Evolutionary conservation across 2,888 invertebrate genomes (phyloP).

Genomic region (Xiphydria camelus): DNA sequence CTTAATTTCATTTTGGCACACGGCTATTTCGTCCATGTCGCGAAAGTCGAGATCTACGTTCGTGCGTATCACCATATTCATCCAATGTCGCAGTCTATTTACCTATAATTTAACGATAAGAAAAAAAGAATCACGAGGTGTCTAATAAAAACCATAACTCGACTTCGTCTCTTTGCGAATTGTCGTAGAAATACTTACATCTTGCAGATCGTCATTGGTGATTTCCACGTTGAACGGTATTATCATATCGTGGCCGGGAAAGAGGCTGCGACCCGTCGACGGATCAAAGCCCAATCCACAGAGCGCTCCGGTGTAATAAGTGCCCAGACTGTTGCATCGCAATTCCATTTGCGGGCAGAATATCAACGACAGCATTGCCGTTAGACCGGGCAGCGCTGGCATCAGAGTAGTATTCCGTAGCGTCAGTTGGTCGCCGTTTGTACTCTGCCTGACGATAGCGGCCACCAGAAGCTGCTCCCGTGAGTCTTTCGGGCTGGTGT

Average conservation of each 20-base stretch:
- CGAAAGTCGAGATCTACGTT: conserved; percentile 48
- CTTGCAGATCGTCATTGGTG: conserved; percentile 66
- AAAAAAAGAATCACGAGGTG: no score
- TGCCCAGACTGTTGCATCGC: conserved; percentile 65
- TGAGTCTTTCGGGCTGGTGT: conserved; percentile 76
- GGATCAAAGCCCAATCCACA: conserved; percentile 80
- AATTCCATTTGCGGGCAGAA: conserved; percentile 85
- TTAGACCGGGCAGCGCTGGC: conserved; percentile 86
- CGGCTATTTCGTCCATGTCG: conserved; percentile 48
- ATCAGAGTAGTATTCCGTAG: conserved; percentile 85
- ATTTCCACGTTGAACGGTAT: conserved; percentile 78
- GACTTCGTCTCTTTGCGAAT: not conserved
- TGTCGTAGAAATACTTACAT: conserved; percentile 63
- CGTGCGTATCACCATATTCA: conserved; percentile 68
- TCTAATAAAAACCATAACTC: conserved; percentile 7
- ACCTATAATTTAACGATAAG: conserved; percentile 63
- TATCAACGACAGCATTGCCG: conserved; percentile 74
- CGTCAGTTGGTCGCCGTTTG: conserved; percentile 59
- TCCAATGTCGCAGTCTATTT: conserved; percentile 73
- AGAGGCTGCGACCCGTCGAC: conserved; percentile 63
- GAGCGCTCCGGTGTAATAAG: conserved; percentile 75
- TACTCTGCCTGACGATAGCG: conserved; percentile 64
- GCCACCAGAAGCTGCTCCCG: conserved; percentile 72
- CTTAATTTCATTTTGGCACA: conserved; percentile 59
- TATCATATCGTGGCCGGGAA: conserved; percentile 84